A percentile compares a stretch with the other conserved stretches of the same genome.
Evolutionary conservation across 2,113 vertebrate genomes (phyloP).

Genomic region (Amia ocellicauda): DNA sequence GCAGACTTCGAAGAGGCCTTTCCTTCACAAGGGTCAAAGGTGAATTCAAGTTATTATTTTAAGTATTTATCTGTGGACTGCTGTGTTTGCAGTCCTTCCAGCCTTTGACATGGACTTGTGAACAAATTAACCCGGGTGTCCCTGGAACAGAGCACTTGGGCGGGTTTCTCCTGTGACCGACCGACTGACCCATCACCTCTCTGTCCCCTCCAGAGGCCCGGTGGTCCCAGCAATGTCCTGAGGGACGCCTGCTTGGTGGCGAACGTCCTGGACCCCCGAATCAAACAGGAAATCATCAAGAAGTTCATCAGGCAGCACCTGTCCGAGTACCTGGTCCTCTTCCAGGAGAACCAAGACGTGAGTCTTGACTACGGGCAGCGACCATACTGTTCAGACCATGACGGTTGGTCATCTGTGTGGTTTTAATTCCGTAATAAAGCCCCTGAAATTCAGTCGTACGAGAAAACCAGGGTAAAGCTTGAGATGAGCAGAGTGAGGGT

Average conservation of each 20-base stretch:
- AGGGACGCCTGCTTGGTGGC: slow-evolving; percentile 92
- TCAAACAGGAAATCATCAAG: slow-evolving; percentile 98
- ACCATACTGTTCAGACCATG: too few relatives aligned
- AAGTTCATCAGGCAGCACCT: slow-evolving; percentile 97
- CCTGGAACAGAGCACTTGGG: too few relatives aligned
- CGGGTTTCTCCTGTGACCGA: too few relatives aligned
- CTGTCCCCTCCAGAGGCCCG: slow-evolving; percentile 70
- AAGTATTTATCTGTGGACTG: not conserved
- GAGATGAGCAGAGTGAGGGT: too few relatives aligned
- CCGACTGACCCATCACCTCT: too few relatives aligned
- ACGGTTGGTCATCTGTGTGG: too few relatives aligned
- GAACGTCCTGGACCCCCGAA: slow-evolving; percentile 90
- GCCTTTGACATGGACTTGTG: not conserved
- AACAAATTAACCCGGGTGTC: not conserved
- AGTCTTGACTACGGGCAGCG: slow-evolving; percentile 42
- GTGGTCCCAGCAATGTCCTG: slow-evolving; percentile 91
- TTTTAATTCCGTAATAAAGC: too few relatives aligned
- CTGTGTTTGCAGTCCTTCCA: not conserved
- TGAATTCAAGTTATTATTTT: slow-evolving; percentile 41
- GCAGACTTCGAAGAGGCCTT: slow-evolving; percentile 97
- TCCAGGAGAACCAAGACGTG: slow-evolving; percentile 98
- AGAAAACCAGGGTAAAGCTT: too few relatives aligned
- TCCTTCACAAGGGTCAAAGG: slow-evolving; percentile 93
- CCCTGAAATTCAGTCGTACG: too few relatives aligned
- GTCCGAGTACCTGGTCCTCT: slow-evolving; percentile 92